Evolutionary conservation across 2,113 vertebrate species (phyloP), one percentile per base, ranked within the genome.

Genomic region (Hystrix cristata): DNA sequence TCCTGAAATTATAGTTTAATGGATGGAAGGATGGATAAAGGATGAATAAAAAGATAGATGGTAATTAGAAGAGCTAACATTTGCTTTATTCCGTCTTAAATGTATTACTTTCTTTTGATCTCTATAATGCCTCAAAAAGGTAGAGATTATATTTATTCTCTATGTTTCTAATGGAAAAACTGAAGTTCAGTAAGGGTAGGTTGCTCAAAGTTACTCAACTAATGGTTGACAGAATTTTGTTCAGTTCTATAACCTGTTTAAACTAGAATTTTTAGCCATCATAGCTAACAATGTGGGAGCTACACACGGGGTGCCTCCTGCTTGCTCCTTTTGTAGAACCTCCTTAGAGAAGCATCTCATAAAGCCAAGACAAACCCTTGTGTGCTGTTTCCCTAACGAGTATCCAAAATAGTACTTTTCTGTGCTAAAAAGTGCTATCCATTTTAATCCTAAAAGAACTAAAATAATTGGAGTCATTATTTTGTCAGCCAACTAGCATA

Each of bases 381-480:
- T 89, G 64, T 62, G 67, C 74, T 85, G 7, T 85, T 95, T 89
- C 31, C 67, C 38, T 80, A 85, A 53, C 69, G 59, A 85, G 59
- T 55, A 51, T 72, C 59, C 67, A 34, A 67, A 91, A 78, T 72
- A 15, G 21, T 82, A 53, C 57, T 94, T 84, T 71, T 86, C 38
- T 93, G 23, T 76, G 5, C 80, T 86, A 34, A 88, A 43, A 96
- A 91, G 83, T 53, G 25, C 76, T 91, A 0, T 91, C 9, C 90
- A 14, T 95, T 95, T 95, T 93, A 95, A 71, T 95, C 48, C 59
- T 81, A 65, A 95, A 87, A 59, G 19, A 91, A 67, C 59, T 71
- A 43, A 57, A 95, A 91, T 25, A 89, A 60, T 69, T 72, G 46
- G 4, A 76, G 34, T 59, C 74, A 82, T 90, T 80, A 64, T 95